Base-by-base conservation (phyloP, 1,140 invertebrate species). In the Eulimnadia texana region DNA sequence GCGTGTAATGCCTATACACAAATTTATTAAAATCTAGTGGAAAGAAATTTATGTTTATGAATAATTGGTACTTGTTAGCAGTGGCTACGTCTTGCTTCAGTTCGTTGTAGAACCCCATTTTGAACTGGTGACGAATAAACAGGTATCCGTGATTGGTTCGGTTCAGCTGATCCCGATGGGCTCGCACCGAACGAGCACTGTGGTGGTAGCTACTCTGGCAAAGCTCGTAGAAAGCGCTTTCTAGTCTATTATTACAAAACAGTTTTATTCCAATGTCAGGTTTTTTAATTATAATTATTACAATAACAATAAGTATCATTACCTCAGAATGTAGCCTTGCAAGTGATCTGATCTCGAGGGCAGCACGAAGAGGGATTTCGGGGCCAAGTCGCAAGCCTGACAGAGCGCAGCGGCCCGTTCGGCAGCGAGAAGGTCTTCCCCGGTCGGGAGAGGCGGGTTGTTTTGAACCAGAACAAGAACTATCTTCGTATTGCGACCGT, bases 91-190 rank as follows among this genome's bases (percentile, higher is more conserved):
- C 94, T 70, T 93, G 89, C 68, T 88, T 86, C 52, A 98, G 72
- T 76, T 99, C 95, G 74, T 90, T 89, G 50, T 94, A 82, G 76
- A 95, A 97, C n/a, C 85, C 96, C 70, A 97, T 84, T 77, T 99
- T 99, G 70, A 96, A 98, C 68, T 95, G 90, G 78, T 98, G 93
- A 23, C 95, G 76, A 2, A 98, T 90, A 79, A 91, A 92, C 20
- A 98, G 76, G 66, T 88, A 86, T 69, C 90, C 87, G 75, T 97
- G 93, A 16, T 84, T 86, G 11, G 84, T 90, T 76, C 92, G 93
- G 68, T 93, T 93, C 11, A 97, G 77, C 68, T 92, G 86, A 70
- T 96, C 93, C 65, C 85, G 79, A 72, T 96, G 91, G 47, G 81
- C 81, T 72, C 93, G 90, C 3, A 98, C 84, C 58, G 82, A 80